phyloP scores from a whole-genome alignment of 2,113 vertebrate genomes.

The Melanotaenia duboulayi region DNA sequence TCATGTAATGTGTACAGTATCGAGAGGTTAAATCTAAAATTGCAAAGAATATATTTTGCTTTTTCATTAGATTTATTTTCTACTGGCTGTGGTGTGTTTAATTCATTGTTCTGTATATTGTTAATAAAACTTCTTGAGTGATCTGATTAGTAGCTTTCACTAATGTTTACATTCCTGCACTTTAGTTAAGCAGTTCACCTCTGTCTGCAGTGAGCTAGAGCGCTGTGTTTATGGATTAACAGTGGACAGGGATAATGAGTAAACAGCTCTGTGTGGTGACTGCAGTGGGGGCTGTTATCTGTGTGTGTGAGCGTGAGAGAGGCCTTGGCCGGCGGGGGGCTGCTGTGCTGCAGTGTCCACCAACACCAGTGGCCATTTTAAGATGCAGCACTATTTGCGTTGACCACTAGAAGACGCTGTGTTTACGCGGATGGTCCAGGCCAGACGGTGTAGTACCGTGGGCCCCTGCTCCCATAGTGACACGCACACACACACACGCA shows the following conservation, averaged over 20 bases:
- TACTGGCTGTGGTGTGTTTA: constrained; percentile 34
- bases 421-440: constrained; percentile 68
- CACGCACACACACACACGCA: constrained; percentile 57
- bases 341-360: constrained; percentile 73
- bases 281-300: constrained; percentile 27
- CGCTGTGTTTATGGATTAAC: constrained; percentile 45
- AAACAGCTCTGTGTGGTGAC: constrained; percentile 33
- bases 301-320: constrained; percentile 15
- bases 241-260: constrained; percentile 36
- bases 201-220: not conserved
- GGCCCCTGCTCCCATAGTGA: constrained; percentile 79
- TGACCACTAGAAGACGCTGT: constrained; percentile 80
- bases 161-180: not conserved
- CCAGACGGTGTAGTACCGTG: constrained; percentile 72
- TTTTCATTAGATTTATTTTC: constrained; percentile 50
- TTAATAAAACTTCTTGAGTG: constrained; percentile 74
- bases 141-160: not conserved
- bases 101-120: constrained; percentile 54
- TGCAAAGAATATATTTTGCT: constrained; percentile 45
- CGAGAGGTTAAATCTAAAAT: not conserved
- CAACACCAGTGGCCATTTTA: constrained; percentile 76
- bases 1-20: constrained; percentile 40
- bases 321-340: constrained; percentile 16
- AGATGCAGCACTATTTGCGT: constrained; percentile 52
- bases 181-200: constrained; percentile 1